A percentile compares a stretch with the other conserved stretches of the same genome.
phyloP scores from a whole-genome alignment of 2,113 vertebrate species.

The Pluvialis apricaria region DNA sequence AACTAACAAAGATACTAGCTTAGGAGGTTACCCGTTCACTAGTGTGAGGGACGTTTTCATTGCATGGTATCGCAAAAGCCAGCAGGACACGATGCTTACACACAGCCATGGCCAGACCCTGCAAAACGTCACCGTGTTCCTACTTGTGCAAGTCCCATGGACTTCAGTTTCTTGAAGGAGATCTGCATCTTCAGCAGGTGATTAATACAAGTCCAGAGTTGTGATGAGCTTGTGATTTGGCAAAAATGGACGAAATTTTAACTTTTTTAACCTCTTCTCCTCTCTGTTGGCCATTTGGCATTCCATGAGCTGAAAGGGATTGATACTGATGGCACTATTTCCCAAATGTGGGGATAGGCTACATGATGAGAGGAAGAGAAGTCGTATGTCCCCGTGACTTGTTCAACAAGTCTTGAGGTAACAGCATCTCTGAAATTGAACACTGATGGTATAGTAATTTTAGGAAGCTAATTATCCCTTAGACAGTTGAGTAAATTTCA shows the following conservation, averaged over 20 bases:
- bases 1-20: neutral
- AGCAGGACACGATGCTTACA: too few relatives aligned
- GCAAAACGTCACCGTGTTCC: rapidly evolving
- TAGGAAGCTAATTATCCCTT: neutral
- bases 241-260: neutral
- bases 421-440: neutral
- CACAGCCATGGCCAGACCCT: neutral
- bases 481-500: neutral
- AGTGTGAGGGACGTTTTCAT: rapidly evolving
- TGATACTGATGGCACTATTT: neutral
- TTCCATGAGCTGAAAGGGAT: neutral
- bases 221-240: neutral
- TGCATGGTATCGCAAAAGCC: neutral
- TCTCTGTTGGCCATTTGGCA: neutral
- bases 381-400: rapidly evolving
- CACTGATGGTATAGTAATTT: neutral
- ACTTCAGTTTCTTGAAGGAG: neutral
- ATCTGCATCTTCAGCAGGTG: neutral
- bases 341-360: neutral
- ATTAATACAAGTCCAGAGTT: neutral
- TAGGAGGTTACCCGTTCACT: neutral
- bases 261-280: neutral
- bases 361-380: neutral
- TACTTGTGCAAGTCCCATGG: neutral
- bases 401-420: neutral